Percentiles rank a stretch among this genome's conserved stretches.
Conservation (phyloP, 2,113 vertebrate genomes). For the Spea bombifrons region DNA sequence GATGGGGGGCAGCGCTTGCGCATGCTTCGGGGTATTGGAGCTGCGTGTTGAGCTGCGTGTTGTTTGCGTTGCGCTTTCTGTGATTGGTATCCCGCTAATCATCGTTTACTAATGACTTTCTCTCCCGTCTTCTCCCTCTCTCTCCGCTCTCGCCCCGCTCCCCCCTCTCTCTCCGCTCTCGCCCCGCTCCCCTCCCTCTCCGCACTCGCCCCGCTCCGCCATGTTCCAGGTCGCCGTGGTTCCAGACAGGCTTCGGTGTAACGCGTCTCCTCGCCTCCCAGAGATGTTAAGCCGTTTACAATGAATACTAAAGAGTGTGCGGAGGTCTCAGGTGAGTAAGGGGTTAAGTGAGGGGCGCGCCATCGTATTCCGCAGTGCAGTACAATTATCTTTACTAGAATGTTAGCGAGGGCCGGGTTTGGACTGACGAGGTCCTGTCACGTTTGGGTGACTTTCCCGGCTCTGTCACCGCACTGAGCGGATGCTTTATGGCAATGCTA, state of each 20-base stretch:
- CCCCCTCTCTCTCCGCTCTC: background rate
- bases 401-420: no score
- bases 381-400: no score
- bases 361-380: no score
- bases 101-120: background rate
- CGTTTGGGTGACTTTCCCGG: no score
- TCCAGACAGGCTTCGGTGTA: background rate
- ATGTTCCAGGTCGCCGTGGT: background rate
- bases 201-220: background rate
- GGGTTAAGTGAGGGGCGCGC: background rate
- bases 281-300: slow-evolving; percentile 33
- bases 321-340: slow-evolving; percentile 28
- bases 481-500: no score
- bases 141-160: background rate
- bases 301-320: slow-evolving; percentile 42
- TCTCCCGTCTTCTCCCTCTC: background rate
- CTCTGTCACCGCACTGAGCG: no score
- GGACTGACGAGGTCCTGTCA: no score
- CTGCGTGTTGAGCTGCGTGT: no score
- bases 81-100: no score
- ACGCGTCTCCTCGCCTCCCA: slow-evolving; percentile 20
- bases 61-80: no score
- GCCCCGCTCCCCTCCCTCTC: background rate
- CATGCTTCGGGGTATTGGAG: no score
- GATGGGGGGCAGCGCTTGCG: no score